Percentiles rank a stretch among this genome's conserved stretches.
Evolutionary conservation across 2,888 invertebrate species (phyloP).

Genomic region (Drosophila heteroneura): DNA sequence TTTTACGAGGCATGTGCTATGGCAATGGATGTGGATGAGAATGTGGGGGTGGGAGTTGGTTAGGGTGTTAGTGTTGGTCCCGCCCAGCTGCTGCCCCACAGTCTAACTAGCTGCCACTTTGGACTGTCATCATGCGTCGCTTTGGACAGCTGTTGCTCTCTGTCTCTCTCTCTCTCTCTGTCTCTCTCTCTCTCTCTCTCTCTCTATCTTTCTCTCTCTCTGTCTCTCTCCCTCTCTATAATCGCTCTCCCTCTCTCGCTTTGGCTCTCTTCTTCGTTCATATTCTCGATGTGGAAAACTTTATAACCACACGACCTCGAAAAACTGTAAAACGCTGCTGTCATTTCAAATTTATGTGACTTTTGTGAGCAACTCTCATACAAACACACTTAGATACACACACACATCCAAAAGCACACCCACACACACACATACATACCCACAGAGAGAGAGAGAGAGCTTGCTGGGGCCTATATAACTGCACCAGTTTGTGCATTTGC

Average conservation of each 20-base stretch:
- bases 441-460: constrained; percentile 5
- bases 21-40: not conserved
- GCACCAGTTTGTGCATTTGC: constrained; percentile 51
- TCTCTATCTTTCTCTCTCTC: not conserved
- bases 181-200: not conserved
- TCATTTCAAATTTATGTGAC: constrained; percentile 79
- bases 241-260: not conserved
- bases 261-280: constrained; percentile 19
- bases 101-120: constrained; percentile 58
- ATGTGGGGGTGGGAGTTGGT: not conserved
- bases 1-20: constrained; percentile 57
- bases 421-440: constrained; percentile 6
- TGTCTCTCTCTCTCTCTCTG: not conserved
- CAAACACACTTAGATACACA: constrained; percentile 7
- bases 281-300: constrained; percentile 50
- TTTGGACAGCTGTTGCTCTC: constrained; percentile 53
- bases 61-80: constrained; percentile 3
- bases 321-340: constrained; percentile 77
- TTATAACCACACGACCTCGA: constrained; percentile 74
- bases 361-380: constrained; percentile 70
- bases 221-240: not conserved
- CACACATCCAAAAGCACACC: constrained; percentile 19
- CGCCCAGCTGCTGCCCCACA: constrained; percentile 39
- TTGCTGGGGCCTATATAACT: constrained; percentile 25
- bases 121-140: constrained; percentile 60